Conservation (phyloP, 2,113 vertebrate species). For the Amphiprion ocellaris region DNA sequence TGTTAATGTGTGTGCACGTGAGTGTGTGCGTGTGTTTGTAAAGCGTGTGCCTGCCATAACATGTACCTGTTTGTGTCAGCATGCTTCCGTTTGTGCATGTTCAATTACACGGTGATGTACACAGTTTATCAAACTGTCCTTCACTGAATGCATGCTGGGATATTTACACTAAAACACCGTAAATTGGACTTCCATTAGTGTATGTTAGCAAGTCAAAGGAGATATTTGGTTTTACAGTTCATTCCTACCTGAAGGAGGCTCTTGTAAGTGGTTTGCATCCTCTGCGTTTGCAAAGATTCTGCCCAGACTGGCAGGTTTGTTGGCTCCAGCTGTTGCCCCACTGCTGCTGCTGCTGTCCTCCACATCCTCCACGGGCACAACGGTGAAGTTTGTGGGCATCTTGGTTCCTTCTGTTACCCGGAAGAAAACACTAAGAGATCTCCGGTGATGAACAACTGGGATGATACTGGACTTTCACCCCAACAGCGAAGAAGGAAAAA, state of each 20-base stretch:
- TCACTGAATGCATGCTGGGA: conserved; percentile 13
- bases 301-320: conserved; percentile 51
- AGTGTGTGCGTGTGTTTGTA: not conserved
- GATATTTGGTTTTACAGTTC: not conserved
- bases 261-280: conserved; percentile 31
- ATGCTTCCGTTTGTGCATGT: not conserved
- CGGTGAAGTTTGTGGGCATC: conserved; percentile 82
- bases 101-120: conserved; percentile 16
- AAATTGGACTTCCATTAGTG: not conserved
- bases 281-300: conserved; percentile 56
- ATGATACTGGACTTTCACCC: conserved; percentile 20
- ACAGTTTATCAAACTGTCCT: conserved; percentile 3
- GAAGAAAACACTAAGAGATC: conserved; percentile 12
- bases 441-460: not conserved
- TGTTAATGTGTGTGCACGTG: not conserved
- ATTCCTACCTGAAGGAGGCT: conserved; percentile 55
- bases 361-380: conserved; percentile 77
- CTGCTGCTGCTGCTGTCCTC: conserved; percentile 29
- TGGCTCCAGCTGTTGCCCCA: conserved; percentile 5
- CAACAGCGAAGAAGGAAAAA: not conserved
- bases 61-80: conserved; percentile 38
- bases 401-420: conserved; percentile 22
- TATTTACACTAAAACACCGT: not conserved
- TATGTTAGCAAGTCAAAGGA: not conserved
- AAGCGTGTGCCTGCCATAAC: conserved; percentile 36